phyloP scores from a whole-genome alignment of 2,888 invertebrate species.

The Lomographa bimaculata region DNA sequence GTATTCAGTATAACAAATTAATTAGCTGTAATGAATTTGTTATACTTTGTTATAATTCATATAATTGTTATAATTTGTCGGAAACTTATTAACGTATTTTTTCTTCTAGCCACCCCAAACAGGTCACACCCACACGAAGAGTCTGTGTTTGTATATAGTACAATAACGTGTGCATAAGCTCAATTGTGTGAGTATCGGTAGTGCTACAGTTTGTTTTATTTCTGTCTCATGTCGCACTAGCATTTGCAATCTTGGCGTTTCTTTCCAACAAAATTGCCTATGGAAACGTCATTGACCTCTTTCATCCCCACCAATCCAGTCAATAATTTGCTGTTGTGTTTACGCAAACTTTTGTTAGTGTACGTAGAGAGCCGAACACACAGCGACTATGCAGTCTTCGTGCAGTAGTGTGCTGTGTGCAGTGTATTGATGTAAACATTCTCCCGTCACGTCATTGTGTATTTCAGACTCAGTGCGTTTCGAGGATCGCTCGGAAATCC shows the following conservation, averaged over 20 bases:
- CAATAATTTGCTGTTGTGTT: constrained; percentile 53
- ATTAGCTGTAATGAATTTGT: too few relatives aligned
- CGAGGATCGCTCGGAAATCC: constrained; percentile 59
- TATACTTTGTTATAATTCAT: too few relatives aligned
- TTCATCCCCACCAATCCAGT: constrained; percentile 60
- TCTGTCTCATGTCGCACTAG: constrained; percentile 40
- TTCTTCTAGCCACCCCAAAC: constrained; percentile 7
- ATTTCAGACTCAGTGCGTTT: constrained; percentile 73
- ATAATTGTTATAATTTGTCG: too few relatives aligned
- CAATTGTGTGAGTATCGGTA: constrained; percentile 2
- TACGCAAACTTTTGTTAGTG: constrained; percentile 44
- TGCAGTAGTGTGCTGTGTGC: constrained; percentile 32
- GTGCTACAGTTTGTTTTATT: constrained; percentile 51
- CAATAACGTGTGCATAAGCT: too few relatives aligned
- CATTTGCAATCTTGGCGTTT: constrained; percentile 32
- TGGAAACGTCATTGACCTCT: constrained; percentile 70
- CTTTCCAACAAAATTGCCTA: constrained; percentile 41
- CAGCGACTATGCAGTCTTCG: too few relatives aligned
- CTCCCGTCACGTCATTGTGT: constrained; percentile 57
- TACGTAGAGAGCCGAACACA: constrained; percentile 51
- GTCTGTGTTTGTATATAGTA: too few relatives aligned
- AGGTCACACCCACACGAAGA: too few relatives aligned
- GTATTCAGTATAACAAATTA: too few relatives aligned
- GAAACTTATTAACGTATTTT: too few relatives aligned
- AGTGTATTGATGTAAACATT: constrained; percentile 77